phyloP scores from a whole-genome alignment of 2,113 vertebrate genomes.

The Sprattus sprattus region DNA sequence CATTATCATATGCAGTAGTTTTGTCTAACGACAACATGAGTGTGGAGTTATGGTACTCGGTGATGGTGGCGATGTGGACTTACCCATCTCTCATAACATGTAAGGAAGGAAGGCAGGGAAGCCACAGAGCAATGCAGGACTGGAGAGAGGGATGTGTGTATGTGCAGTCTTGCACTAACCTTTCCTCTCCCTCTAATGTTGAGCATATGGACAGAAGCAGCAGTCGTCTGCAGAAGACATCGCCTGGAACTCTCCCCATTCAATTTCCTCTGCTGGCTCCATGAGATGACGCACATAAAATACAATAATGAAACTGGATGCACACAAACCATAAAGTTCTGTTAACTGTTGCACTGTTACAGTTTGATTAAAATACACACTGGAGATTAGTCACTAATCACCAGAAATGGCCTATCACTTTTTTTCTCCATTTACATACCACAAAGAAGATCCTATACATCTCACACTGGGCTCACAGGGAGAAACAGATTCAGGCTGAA shows the following conservation, averaged over 20 bases:
- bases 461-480: not conserved
- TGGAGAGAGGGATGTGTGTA: no score
- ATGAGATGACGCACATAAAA: conserved; percentile 49
- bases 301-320: conserved; percentile 48
- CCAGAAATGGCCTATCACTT: not conserved
- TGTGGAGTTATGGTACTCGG: not conserved
- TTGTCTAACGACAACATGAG: not conserved
- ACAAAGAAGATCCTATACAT: not conserved
- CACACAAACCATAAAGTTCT: conserved; percentile 3
- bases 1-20: not conserved
- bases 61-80: not conserved
- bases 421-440: not conserved
- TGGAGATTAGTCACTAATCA: not conserved
- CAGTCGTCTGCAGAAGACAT: conserved; percentile 48
- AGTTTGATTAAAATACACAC: not conserved
- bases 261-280: conserved; percentile 53
- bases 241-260: conserved; percentile 45
- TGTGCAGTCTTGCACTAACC: conserved; percentile 33
- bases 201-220: conserved; percentile 50
- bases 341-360: conserved; percentile 7
- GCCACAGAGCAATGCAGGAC: not conserved
- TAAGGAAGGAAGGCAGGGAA: not conserved
- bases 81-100: not conserved
- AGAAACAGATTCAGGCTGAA: not conserved
- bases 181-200: conserved; percentile 40